Conservation (phyloP, 2,797 vertebrate genomes). For the Dermochelys coriacea region DNA sequence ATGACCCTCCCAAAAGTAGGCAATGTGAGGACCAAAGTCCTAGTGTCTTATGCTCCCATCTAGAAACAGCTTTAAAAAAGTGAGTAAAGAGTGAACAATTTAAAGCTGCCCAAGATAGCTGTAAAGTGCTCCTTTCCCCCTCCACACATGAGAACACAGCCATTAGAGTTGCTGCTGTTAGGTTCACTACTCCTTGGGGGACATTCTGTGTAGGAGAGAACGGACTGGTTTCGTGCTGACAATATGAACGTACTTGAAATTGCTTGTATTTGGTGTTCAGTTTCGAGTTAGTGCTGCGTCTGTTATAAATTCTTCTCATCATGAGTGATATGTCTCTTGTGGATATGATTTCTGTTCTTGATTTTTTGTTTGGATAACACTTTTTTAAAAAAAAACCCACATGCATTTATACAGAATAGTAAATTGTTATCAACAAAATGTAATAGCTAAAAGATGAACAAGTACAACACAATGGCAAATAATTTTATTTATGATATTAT, state of each 20-base stretch:
- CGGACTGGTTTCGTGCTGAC: constrained; percentile 65
- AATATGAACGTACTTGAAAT: constrained; percentile 59
- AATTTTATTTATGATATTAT: not conserved
- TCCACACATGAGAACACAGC: constrained; percentile 63
- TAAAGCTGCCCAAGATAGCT: constrained; percentile 63
- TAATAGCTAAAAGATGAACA: constrained; percentile 37
- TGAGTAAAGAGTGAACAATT: constrained; percentile 63
- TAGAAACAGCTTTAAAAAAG: constrained; percentile 61
- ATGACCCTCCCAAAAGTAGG: not conserved
- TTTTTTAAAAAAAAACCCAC: constrained; percentile 4
- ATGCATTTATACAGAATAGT: constrained; percentile 29
- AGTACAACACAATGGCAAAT: constrained; percentile 20
- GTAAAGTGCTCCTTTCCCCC: constrained; percentile 68
- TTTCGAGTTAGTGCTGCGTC: constrained; percentile 66
- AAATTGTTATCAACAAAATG: constrained; percentile 32
- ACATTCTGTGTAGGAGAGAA: constrained; percentile 33
- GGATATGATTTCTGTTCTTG: constrained; percentile 48
- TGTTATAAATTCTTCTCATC: constrained; percentile 71
- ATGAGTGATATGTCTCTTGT: constrained; percentile 45
- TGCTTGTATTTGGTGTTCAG: constrained; percentile 53
- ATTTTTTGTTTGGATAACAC: constrained; percentile 69
- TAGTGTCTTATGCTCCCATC: constrained; percentile 49
- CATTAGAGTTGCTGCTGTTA: constrained; percentile 67
- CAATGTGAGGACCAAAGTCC: constrained; percentile 1
- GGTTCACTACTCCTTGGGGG: constrained; percentile 72